Base-by-base conservation (phyloP, 1,140 invertebrate species). In the Venturia canescens region DNA sequence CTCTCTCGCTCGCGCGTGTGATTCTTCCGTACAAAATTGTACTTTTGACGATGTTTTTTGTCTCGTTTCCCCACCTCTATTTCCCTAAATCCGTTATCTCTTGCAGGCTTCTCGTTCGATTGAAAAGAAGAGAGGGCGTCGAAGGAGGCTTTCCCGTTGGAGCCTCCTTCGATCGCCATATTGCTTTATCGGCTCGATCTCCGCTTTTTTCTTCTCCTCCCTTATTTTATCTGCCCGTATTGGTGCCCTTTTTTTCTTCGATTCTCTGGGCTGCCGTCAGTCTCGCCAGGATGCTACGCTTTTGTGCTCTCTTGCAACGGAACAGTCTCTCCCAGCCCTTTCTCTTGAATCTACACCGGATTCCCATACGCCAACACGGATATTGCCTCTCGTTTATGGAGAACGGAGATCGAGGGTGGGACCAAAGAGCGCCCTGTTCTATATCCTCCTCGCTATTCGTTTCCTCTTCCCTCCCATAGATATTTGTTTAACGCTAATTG, bases 401-500 rank as follows among this genome's bases (percentile, higher is more conserved):
- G 27, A 66, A 29, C 23, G 26, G 18, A 29, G 23, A 66, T 27
- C 29, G 23, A 21, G 57, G 57, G 2, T 23, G 57, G n/a, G 18
- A n/a, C n/a, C 18, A 60, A 3, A 23, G 18, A 21, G 18, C 57
- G 57, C 57, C 11, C 57, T 1, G 11, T 34, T 34, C 31, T 34
- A 23, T 60, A n/a, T 60, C 80, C 31, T 67, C 78, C 29, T 74
- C 48, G 13, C 57, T 60, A 48, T 72, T 27, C 69, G 60, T 81
- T 53, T 70, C n/a, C 63, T 76, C 38, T 66, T 66, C 83, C 77
- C 72, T 78, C 80, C 78, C 80, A 80, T 81, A 80, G 80, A 85
- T 86, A 87, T 86, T 88, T 87, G 86, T 87, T 87, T 85, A 86
- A 88, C 83, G 86, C 83, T 88, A 88, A 88, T 88, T 88, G 86